These are phyloP conservation scores for Euzetes globulus DNA, from an alignment of 2,888 invertebrate species.

Conservation along the genomic window DNA sequence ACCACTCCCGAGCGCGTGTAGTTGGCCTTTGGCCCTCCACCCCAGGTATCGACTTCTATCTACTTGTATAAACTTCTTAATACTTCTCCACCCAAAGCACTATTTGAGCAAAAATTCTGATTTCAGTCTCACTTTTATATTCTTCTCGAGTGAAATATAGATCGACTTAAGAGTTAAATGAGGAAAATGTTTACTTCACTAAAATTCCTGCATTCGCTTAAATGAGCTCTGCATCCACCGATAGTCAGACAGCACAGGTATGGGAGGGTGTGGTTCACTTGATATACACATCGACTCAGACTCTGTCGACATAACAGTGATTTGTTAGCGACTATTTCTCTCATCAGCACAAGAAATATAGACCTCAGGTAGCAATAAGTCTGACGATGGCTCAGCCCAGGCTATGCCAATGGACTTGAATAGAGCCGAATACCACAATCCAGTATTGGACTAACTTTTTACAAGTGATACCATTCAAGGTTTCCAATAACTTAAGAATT, in stretches of 20 bases:
- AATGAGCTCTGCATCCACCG: background rate
- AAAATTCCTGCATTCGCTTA: constrained; percentile 10
- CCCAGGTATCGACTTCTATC: background rate
- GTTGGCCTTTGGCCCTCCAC: background rate
- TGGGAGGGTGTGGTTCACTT: constrained; percentile 12
- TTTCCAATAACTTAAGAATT: constrained; percentile 1
- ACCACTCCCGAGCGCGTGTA: constrained; percentile 26
- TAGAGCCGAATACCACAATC: background rate
- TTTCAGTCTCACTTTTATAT: background rate
- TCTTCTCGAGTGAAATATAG: constrained; percentile 6
- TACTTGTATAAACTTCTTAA: background rate
- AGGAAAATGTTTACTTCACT: background rate
- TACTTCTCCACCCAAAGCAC: constrained; percentile 11
- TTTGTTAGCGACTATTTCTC: constrained; percentile 19
- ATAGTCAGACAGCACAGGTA: background rate
- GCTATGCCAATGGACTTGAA: background rate
- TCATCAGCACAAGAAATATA: constrained; percentile 12
- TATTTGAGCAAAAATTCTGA: background rate
- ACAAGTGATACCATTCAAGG: constrained; percentile 8
- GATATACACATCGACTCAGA: background rate
- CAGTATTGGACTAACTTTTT: constrained; percentile 9
- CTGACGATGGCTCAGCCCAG: background rate
- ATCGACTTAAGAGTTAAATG: constrained; percentile 8
- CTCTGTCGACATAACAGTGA: constrained; percentile 18
- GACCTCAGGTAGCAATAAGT: constrained; percentile 14